Base-by-base conservation (phyloP, 2,113 vertebrate species). In the Pseudolaguvia tuberculata region DNA sequence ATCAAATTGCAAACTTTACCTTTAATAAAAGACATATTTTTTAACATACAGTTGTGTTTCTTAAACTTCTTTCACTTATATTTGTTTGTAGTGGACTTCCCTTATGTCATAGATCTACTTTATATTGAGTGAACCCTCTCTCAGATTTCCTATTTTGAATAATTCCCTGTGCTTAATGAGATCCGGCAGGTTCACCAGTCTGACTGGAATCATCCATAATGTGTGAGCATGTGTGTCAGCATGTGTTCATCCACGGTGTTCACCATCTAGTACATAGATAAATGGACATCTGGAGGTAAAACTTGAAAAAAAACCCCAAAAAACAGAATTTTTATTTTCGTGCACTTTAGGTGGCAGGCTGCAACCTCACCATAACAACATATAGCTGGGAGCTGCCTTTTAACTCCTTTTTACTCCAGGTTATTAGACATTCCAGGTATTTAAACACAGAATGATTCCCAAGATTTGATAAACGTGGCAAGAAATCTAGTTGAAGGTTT, bases 21-120 rank as follows among this genome's bases (percentile, higher is more conserved):
- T 53, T 45, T n/a, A 61, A 35, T 76, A 62, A 76, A 61, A 42
- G 3, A 69, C 11, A 48, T 61, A 51, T 61, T 39, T 62, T 61
- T 9, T 13, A 35, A 47, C 39, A 7, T 35, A 6, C 31, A 35
- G 6, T 35, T 35, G 3, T 42, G 31, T 42, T 42, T 42, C 39
- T 42, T n/a, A n/a, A n/a, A 8, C 39, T 8, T 10, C 25, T 27
- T 25, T 10, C 56, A 23, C 2, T 12, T 39, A 9, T 11, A 70
- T 39, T 56, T 56, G 13, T 70, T 45, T 8, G 13, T 21, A 13
- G 17, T 15, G 56, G 29, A 1, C 9, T 23, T 13, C 13, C 23
- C 10, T 56, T 2, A 56, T 11, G 14, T 58, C 4, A 29, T 58
- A 25, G 13, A 25, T 25, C 6, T 25, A 42, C 39, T 42, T 42